Percentiles rank a stretch among this genome's conserved stretches.
Conservation (phyloP, 2,113 vertebrate genomes). For the Etia nguti region DNA sequence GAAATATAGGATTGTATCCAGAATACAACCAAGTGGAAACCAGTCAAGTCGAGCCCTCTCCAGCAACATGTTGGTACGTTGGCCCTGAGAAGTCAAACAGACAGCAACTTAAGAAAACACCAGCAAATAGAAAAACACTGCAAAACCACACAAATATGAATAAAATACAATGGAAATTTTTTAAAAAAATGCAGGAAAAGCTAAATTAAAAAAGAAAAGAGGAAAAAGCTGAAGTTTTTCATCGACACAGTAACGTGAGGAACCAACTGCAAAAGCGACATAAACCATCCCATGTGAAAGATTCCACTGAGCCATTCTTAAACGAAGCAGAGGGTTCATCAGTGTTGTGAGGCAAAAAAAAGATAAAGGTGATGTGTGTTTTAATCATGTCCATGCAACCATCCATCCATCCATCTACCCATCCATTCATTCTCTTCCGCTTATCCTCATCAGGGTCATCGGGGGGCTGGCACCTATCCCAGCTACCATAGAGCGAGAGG, state of each 20-base stretch:
- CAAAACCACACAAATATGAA: no score
- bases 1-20: background rate
- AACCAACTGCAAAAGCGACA: background rate
- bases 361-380: background rate
- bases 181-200: no score
- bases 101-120: no score
- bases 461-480: background rate
- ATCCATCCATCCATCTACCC: background rate
- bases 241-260: no score
- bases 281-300: background rate
- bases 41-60: background rate
- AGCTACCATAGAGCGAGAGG: background rate
- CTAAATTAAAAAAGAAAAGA: no score
- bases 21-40: background rate
- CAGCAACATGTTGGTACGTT: no score
- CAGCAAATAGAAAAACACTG: no score
- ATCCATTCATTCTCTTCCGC: background rate
- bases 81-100: no score
- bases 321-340: background rate
- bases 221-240: no score
- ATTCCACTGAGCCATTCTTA: background rate
- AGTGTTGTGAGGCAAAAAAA: background rate
- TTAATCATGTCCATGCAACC: background rate
- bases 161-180: no score
- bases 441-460: background rate